Evolutionary conservation across 37 sponge, comb jelly and placozoan genomes (phyloP).

Genomic region (Cliona cf. orientalis): DNA sequence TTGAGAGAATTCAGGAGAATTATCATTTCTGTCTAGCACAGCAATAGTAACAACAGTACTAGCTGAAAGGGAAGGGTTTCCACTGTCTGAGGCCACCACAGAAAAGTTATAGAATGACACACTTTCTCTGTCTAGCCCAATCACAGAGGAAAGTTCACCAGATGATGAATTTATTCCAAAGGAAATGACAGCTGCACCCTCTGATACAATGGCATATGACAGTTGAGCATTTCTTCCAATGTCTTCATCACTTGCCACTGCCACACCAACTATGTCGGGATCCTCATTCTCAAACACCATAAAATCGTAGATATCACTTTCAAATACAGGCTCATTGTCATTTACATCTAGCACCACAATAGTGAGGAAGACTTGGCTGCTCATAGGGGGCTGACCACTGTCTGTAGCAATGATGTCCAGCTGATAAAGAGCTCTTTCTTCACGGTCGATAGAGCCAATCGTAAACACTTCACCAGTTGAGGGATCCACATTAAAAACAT

Average conservation of each 20-base stretch:
- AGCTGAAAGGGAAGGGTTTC: constrained; percentile 31
- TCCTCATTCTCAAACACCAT: constrained; percentile 37
- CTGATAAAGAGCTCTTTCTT: not conserved
- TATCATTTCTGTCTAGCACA: constrained; percentile 75
- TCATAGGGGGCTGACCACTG: constrained; percentile 44
- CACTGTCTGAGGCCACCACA: constrained; percentile 67
- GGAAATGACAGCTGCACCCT: not conserved
- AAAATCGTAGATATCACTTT: constrained; percentile 10
- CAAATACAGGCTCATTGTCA: constrained; percentile 66
- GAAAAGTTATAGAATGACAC: constrained; percentile 45
- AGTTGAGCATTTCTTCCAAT: constrained; percentile 50
- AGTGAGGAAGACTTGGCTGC: constrained; percentile 13
- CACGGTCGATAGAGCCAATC: constrained; percentile 12
- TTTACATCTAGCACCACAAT: constrained; percentile 55
- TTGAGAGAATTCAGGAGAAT: constrained; percentile 57
- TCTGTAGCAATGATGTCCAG: constrained; percentile 38
- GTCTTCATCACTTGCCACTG: constrained; percentile 65
- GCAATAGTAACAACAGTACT: constrained; percentile 46
- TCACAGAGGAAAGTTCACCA: constrained; percentile 47
- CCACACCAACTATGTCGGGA: not conserved
- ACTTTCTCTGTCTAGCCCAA: constrained; percentile 53
- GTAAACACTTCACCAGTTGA: constrained; percentile 32
- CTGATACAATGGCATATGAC: constrained; percentile 13
- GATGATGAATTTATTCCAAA: constrained; percentile 31
- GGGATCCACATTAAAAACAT: not conserved